Conservation (phyloP, 2,888 invertebrate species). For the Iselma pallidipennis region DNA sequence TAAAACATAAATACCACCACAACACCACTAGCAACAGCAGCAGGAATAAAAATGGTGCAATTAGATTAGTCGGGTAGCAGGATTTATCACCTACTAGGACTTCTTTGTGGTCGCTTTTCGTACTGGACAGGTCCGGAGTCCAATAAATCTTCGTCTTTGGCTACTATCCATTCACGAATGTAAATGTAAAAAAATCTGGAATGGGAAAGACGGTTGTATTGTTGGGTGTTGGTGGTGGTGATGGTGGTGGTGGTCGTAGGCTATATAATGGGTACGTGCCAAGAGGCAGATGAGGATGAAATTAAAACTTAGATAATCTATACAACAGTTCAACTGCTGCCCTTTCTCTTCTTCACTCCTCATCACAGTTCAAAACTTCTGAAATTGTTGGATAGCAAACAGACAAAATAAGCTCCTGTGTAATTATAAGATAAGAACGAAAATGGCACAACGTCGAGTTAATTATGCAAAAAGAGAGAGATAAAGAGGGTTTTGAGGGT, state of each 20-base stretch:
- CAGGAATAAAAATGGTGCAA: not conserved
- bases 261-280: not conserved
- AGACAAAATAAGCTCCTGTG: slow-evolving; percentile 44
- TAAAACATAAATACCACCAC: not conserved
- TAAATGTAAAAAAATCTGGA: slow-evolving; percentile 18
- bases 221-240: not conserved
- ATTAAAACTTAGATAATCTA: slow-evolving; percentile 48
- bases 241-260: not conserved
- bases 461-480: slow-evolving; percentile 53
- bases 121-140: slow-evolving; percentile 11
- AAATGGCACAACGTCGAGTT: slow-evolving; percentile 52
- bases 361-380: not conserved
- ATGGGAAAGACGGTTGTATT: not conserved
- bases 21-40: not conserved
- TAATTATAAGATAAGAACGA: slow-evolving; percentile 48
- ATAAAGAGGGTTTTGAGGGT: slow-evolving; percentile 46
- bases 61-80: not conserved
- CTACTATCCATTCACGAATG: slow-evolving; percentile 6
- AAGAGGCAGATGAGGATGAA: slow-evolving; percentile 20
- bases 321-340: slow-evolving; percentile 51
- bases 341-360: not conserved
- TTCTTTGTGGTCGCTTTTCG: slow-evolving; percentile 10
- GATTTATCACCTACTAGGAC: not conserved
- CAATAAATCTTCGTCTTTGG: slow-evolving; percentile 46
- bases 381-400: slow-evolving; percentile 34